Evolutionary conservation across 2,888 invertebrate species (phyloP), one percentile per base, ranked within the genome.

Genomic region (Toxonevra muliebris): DNA sequence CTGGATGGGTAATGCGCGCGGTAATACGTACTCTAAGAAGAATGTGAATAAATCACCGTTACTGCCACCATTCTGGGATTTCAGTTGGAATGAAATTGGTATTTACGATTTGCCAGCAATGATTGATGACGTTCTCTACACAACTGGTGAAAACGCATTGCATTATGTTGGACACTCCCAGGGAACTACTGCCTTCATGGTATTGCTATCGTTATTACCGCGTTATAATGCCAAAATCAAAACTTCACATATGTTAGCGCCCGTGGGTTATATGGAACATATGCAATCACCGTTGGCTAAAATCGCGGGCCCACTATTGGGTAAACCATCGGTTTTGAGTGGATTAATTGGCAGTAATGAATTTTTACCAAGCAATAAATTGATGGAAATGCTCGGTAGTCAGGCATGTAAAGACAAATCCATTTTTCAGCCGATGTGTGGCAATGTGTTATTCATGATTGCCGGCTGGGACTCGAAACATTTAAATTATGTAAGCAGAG

Each of bases 51-150:
- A 52, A 2, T 53, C 55, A 8, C 65, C 67, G 1, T 13, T 62
- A 17, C 19, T 48, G 15, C 55, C 20, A 3, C 15, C 53, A 5
- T 79, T 76, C 59, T 77, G 78, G 77, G 55, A 72, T 20, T 78
- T 77, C 30, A 94, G 94, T 74, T 97, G 92, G 87, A 93, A 96
- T 78, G 94, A 97, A 83, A 93, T 95, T 86, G 95, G 92, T 0
- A 82, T 90, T 57, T 89, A 91, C 79, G 80, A 80, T 69, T 17
- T 79, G 40, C 72, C 79, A 2, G 75, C 78, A 2, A 71, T 73
- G 64, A 73, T 79, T 11, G 74, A 77, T 61, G 74, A 72, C 55
- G 66, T 79, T 4, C 68, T 76, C 2, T 17, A 59, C 9, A 40
- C 2, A 4, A 77, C 74, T 0, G 43, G 61, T 42, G 60, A 70